A percentile compares a stretch with the other conserved stretches of the same genome.
phyloP scores from a whole-genome alignment of 2,113 vertebrate species.

The Otocyon megalotis region DNA sequence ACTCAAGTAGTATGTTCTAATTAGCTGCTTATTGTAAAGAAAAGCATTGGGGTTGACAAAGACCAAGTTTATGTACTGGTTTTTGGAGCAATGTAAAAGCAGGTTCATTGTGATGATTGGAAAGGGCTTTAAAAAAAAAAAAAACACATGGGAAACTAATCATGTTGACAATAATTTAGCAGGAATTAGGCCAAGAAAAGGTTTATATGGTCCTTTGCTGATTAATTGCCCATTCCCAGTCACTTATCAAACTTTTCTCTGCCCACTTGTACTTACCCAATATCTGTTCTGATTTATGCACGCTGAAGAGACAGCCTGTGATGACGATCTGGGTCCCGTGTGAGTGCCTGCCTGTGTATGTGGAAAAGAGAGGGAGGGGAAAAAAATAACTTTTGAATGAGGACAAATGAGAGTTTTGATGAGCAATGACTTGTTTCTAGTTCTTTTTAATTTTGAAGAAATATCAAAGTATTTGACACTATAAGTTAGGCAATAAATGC shows the following conservation, averaged over 20 bases:
- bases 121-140: neutral
- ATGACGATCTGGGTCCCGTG: neutral
- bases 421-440: neutral
- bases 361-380: too few species aligned
- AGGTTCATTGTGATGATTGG: slow-evolving; percentile 16
- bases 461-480: slow-evolving; percentile 19
- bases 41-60: neutral
- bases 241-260: neutral
- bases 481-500: slow-evolving; percentile 9
- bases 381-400: neutral
- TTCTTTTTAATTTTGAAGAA: slow-evolving; percentile 44
- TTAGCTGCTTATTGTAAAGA: slow-evolving; percentile 40
- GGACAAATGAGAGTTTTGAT: neutral
- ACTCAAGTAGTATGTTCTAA: neutral
- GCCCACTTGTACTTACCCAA: neutral
- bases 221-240: neutral
- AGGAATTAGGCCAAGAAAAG: slow-evolving; percentile 4
- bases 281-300: slow-evolving; percentile 21
- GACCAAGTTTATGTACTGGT: neutral
- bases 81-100: neutral
- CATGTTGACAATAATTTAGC: slow-evolving; percentile 12
- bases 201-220: slow-evolving; percentile 36
- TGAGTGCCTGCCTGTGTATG: neutral
- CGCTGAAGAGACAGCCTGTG: neutral
- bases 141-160: neutral